Base-by-base conservation (phyloP, 2,888 invertebrate species). In the Andrena haemorrhoa region DNA sequence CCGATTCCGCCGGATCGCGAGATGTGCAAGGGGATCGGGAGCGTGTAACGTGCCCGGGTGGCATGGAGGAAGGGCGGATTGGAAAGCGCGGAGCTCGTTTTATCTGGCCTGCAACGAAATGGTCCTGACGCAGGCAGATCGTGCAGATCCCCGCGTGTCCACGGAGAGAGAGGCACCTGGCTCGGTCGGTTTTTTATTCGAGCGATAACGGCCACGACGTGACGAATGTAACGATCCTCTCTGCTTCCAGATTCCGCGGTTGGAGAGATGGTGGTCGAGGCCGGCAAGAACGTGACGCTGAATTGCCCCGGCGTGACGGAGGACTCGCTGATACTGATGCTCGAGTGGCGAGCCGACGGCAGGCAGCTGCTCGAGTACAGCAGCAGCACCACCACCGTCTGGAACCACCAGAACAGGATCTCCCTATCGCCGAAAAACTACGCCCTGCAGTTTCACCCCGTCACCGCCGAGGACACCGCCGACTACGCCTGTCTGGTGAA, bases 401-500 rank as follows among this genome's bases (percentile, higher is more conserved):
- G 94, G 93, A 94, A 94, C 86, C 94, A 95, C 90, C 94, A 94
- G 65, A 93, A 95, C 89, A 94, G 95, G 91, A 95, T 96, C 86
- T 95, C 95, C 83, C 94, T 96, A 76, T 94, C 95, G 79, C 94
- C 95, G 87, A 95, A 95, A 89, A 95, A 95, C 88, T 96, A 95
- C 91, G 95, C 95, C 31, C 94, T 96, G 84, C 95, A 95, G 86
- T 96, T 96, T 91, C 95, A 95, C 89, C 96, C 96, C 65, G 96
- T 96, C 8, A 92, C 94, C 84, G 95, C 96, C 60, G 94, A 95
- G 79, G 96, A 96, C 93, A 96, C 95, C 86, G 96, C 96, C 58
- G 96, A 96, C 90, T 96, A 96, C 92, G 95, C 95, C 88, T 96
- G 96, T 90, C 94, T 96, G 86, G 96, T 96, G 89, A 96, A 96